Percentiles rank a stretch among this genome's conserved stretches.
These are phyloP conservation scores for Chiloscyllium plagiosum DNA, from an alignment of 2,113 vertebrate genomes.

Conservation along the genomic window DNA sequence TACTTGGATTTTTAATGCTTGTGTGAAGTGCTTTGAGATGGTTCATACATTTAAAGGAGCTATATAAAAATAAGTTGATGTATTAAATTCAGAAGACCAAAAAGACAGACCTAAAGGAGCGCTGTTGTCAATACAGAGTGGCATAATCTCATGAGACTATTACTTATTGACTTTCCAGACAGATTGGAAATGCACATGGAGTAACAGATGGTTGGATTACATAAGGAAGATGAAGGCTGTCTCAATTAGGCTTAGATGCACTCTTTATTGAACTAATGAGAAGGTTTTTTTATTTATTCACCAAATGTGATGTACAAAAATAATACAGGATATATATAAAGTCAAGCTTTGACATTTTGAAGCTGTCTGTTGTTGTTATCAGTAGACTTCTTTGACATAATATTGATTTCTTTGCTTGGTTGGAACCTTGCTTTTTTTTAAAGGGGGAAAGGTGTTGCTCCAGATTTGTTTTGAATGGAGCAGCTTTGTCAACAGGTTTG, in stretches of 20 bases:
- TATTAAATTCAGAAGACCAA: not conserved
- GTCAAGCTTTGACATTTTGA: not conserved
- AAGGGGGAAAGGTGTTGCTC: not conserved
- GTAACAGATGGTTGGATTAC: not conserved
- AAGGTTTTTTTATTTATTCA: not conserved
- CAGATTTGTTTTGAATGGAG: not conserved
- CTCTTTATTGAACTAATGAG: not conserved
- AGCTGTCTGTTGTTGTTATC: not conserved
- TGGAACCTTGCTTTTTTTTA: not conserved
- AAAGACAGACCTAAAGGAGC: not conserved
- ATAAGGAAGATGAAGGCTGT: not conserved
- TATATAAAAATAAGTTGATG: not conserved
- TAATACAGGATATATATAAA: not conserved
- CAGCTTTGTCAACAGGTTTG: no score
- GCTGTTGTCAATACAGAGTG: not conserved
- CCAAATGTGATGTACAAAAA: not conserved
- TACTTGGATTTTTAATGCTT: not conserved
- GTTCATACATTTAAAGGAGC: not conserved
- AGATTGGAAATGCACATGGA: not conserved
- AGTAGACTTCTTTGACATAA: not conserved
- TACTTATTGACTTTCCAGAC: not conserved
- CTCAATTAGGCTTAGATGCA: not conserved
- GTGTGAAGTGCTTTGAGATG: not conserved
- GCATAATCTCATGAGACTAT: not conserved
- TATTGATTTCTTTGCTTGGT: constrained; percentile 2